Evolutionary conservation across 2,888 invertebrate species (phyloP).

Genomic region (Phymatocera aterrima): DNA sequence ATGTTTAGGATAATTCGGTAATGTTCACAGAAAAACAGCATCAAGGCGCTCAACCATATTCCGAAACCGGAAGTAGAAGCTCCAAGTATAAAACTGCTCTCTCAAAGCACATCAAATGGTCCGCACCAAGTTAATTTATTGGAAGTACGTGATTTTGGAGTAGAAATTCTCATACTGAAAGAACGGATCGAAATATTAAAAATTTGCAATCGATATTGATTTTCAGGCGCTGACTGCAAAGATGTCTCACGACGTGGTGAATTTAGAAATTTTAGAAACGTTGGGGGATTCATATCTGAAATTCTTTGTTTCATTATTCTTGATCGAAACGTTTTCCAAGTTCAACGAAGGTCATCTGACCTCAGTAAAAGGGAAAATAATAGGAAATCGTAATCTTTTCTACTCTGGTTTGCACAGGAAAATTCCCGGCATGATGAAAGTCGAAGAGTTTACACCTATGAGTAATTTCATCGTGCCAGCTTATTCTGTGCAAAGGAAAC

Average conservation of each 20-base stretch:
- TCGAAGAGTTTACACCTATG: constrained; percentile 80
- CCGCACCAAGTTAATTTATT: constrained; percentile 67
- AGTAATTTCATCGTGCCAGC: constrained; percentile 90
- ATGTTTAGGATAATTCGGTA: not conserved
- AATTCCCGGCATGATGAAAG: constrained; percentile 78
- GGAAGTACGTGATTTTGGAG: constrained; percentile 57
- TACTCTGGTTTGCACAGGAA: constrained; percentile 78
- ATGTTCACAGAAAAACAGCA: constrained; percentile 39
- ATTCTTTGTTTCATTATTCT: constrained; percentile 84
- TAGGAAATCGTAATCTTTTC: constrained; percentile 92
- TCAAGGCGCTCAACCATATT: constrained; percentile 1
- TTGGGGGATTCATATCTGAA: constrained; percentile 94
- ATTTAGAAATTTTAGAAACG: constrained; percentile 90
- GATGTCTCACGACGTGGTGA: constrained; percentile 84
- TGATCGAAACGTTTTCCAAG: constrained; percentile 82
- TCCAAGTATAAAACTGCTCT: constrained; percentile 57
- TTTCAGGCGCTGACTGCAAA: constrained; percentile 83
- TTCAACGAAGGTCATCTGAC: constrained; percentile 89
- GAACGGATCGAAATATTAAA: not conserved
- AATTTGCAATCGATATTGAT: not conserved
- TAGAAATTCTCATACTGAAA: too few species aligned
- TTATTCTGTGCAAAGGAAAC: constrained; percentile 78
- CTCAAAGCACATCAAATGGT: constrained; percentile 51
- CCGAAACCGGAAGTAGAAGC: constrained; percentile 47
- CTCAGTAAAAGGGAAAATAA: constrained; percentile 81